Base-by-base conservation (phyloP, 2,797 vertebrate genomes). In the Fistularia tabacaria region DNA sequence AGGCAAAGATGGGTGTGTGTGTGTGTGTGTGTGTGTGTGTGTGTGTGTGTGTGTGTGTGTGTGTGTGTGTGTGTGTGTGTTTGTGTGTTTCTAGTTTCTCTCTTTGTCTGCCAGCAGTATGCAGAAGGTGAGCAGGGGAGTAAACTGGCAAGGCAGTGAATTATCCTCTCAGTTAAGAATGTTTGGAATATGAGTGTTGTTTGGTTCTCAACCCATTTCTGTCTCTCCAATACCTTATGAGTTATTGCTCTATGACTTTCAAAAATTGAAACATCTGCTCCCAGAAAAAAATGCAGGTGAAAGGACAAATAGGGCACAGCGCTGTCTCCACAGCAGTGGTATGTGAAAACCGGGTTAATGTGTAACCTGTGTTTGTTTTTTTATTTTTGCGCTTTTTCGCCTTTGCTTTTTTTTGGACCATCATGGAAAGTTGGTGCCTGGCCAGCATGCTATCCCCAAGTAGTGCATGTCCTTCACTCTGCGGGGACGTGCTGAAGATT, bases 231-330 rank as follows among this genome's bases (percentile, higher is more conserved):
- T 11, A 52, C 39, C 37, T 47, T 41, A 0, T 72, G 61, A 77
- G 66, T 73, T 69, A 75, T 64, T n/a, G 46, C 45, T 10, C 10
- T 50, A 12, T 44, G 36, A 44, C 6, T 0, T 59, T 58, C 44
- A 51, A 36, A 67, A 51, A 58, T 57, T 12, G 54, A 49, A 71
- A 66, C 62, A 70, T 55, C 49, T 69, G 58, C 50, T 43, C 44
- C 57, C 13, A 49, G 62, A 38, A n/a, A 13, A 15, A 10, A 14
- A 62, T 69, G 51, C 38, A 57, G 44, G 15, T 53, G 44, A 65
- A 36, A 46, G 62, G 59, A 56, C 53, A 3, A 10, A 7, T 10
- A n/a, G 3, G 8, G 10, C 10, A 14, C n/a, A 38, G 36, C 8
- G 36, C 36, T 25, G 11, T 37, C 39, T 43, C 46, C 49, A 54